Percentiles rank a stretch among this genome's conserved stretches.
Conservation (phyloP, 2,113 vertebrate species). For the Nothocercus julius region DNA sequence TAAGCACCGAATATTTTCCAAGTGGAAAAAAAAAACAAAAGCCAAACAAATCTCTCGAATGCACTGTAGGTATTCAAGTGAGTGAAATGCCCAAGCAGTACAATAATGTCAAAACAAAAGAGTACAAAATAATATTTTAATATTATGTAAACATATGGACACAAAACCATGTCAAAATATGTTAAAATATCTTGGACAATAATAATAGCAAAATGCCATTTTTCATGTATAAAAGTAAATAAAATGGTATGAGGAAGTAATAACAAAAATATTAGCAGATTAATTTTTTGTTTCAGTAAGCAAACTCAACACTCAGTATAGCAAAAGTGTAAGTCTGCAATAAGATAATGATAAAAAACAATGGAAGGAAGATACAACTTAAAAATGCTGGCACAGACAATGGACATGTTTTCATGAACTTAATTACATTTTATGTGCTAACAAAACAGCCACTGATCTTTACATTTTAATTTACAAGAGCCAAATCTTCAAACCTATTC, state of each 20-base stretch:
- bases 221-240: slow-evolving; percentile 41
- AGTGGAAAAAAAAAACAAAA: neutral
- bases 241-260: slow-evolving; percentile 30
- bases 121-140: slow-evolving; percentile 79
- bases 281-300: slow-evolving; percentile 40
- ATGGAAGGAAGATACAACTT: slow-evolving; percentile 64
- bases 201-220: slow-evolving; percentile 51
- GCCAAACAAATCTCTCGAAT: neutral
- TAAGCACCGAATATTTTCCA: neutral
- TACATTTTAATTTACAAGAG: slow-evolving; percentile 68
- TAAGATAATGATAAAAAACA: slow-evolving; percentile 63
- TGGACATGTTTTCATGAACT: slow-evolving; percentile 61
- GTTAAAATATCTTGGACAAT: slow-evolving; percentile 42
- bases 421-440: slow-evolving; percentile 52
- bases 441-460: slow-evolving; percentile 66
- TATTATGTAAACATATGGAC: slow-evolving; percentile 69
- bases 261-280: slow-evolving; percentile 13
- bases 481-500: slow-evolving; percentile 80
- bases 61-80: neutral
- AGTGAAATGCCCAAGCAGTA: slow-evolving; percentile 61
- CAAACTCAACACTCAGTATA: slow-evolving; percentile 33
- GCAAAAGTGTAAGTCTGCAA: slow-evolving; percentile 23
- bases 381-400: slow-evolving; percentile 43
- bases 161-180: slow-evolving; percentile 55
- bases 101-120: slow-evolving; percentile 71